phyloP scores from a whole-genome alignment of 2,113 vertebrate species.

The Gobiocypris rarus region DNA sequence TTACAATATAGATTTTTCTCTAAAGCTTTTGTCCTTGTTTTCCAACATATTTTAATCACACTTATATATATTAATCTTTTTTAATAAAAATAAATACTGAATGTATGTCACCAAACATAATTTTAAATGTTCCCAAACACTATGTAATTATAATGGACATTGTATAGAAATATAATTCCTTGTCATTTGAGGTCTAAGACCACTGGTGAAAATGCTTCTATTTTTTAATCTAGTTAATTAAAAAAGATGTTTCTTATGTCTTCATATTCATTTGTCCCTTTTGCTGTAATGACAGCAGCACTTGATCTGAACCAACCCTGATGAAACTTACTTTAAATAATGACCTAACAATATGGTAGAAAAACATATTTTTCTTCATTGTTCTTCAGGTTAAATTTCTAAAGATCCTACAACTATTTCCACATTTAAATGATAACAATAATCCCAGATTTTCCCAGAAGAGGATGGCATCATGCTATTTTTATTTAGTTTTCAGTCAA shows the following conservation, averaged over 20 bases:
- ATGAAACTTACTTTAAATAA: no score
- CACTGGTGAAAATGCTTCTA: background rate
- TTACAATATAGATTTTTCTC: no score
- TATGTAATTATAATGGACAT: background rate
- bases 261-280: no score
- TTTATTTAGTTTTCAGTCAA: no score
- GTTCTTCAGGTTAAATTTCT: background rate
- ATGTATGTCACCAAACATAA: background rate
- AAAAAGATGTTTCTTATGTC: no score
- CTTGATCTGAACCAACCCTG: no score
- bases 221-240: no score
- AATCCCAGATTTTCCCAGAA: background rate
- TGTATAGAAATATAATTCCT: background rate
- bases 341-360: no score
- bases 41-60: background rate
- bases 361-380: no score
- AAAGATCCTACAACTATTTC: background rate
- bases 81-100: no score
- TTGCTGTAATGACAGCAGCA: no score
- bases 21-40: background rate
- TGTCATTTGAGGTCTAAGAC: background rate
- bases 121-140: background rate
- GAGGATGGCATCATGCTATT: no score
- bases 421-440: background rate
- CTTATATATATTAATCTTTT: background rate